phyloP scores from a whole-genome alignment of 2,888 invertebrate genomes.

The Shargacucullia verbasci region DNA sequence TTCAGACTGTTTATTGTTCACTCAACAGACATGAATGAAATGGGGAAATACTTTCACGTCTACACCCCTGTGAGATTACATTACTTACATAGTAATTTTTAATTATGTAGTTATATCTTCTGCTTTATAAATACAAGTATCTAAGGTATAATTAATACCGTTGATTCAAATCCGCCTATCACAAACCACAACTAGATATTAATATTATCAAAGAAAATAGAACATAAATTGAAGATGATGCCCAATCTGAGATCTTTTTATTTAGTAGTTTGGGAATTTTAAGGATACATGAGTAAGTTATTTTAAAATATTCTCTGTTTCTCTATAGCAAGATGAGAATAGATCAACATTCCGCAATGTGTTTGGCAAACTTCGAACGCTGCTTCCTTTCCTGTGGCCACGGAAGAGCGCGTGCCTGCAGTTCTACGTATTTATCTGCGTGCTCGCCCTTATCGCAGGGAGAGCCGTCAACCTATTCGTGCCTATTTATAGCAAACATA shows the following conservation, averaged over 20 bases:
- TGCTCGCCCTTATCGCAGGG: constrained; percentile 93
- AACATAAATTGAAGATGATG: too few relatives aligned
- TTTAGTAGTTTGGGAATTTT: background rate
- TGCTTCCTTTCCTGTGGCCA: constrained; percentile 98
- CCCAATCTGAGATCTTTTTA: background rate
- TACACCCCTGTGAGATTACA: constrained; percentile 64
- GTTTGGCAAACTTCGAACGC: constrained; percentile 93
- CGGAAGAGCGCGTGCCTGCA: constrained; percentile 94
- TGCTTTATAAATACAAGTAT: constrained; percentile 1
- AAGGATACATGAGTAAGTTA: background rate
- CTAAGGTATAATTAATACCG: too few relatives aligned
- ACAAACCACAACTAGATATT: too few relatives aligned
- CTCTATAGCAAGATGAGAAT: constrained; percentile 84
- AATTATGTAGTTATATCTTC: constrained; percentile 10
- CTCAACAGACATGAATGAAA: constrained; percentile 48
- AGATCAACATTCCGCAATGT: constrained; percentile 94
- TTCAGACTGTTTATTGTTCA: constrained; percentile 62
- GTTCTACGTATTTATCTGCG: constrained; percentile 94
- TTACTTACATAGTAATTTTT: constrained; percentile 26
- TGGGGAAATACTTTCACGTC: constrained; percentile 59
- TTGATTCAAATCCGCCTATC: too few relatives aligned
- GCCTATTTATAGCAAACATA: constrained; percentile 97
- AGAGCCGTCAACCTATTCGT: constrained; percentile 96
- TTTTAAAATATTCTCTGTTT: constrained; percentile 1
- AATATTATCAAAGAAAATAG: too few relatives aligned